A percentile compares a stretch with the other conserved stretches of the same genome.
These are phyloP conservation scores for Metopia argyrocephala DNA, from an alignment of 2,888 invertebrate genomes.

Conservation along the genomic window DNA sequence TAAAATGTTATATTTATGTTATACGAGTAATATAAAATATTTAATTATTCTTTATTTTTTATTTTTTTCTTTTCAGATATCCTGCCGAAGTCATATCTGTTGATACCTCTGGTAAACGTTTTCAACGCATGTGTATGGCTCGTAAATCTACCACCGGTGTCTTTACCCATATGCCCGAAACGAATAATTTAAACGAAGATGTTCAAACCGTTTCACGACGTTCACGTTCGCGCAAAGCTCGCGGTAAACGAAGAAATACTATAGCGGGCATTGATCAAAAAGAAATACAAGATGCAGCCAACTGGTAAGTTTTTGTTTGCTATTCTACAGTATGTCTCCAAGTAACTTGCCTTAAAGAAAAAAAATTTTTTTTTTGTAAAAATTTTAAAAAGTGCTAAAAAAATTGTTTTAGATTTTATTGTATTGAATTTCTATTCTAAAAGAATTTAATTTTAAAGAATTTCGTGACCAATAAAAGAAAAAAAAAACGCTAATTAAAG, in stretches of 20 bases:
- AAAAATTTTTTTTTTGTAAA: not conserved
- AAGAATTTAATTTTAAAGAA: not conserved
- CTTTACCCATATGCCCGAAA: slow-evolving; percentile 72
- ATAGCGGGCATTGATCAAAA: slow-evolving; percentile 94
- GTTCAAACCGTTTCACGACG: slow-evolving; percentile 84
- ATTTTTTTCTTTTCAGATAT: slow-evolving; percentile 81
- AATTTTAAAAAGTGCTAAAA: not conserved
- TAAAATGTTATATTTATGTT: not conserved
- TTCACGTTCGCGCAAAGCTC: slow-evolving; percentile 86
- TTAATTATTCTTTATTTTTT: not conserved
- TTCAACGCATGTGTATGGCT: slow-evolving; percentile 92
- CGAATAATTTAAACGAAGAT: slow-evolving; percentile 79
- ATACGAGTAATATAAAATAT: not conserved
- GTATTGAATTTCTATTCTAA: slow-evolving; percentile 43
- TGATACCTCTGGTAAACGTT: slow-evolving; percentile 92
- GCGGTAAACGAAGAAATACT: slow-evolving; percentile 92
- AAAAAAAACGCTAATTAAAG: not conserved
- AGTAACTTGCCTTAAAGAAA: too few relatives aligned
- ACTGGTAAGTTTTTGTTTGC: slow-evolving; percentile 83
- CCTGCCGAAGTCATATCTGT: slow-evolving; percentile 93
- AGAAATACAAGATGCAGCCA: slow-evolving; percentile 91
- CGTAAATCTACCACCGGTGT: slow-evolving; percentile 85
- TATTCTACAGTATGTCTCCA: not conserved
- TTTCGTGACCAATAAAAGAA: too few relatives aligned
- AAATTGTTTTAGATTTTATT: slow-evolving; percentile 25